Evolutionary conservation across 2,888 invertebrate species (phyloP), one percentile per base, ranked within the genome.

Genomic region (Calameuta filiformis): DNA sequence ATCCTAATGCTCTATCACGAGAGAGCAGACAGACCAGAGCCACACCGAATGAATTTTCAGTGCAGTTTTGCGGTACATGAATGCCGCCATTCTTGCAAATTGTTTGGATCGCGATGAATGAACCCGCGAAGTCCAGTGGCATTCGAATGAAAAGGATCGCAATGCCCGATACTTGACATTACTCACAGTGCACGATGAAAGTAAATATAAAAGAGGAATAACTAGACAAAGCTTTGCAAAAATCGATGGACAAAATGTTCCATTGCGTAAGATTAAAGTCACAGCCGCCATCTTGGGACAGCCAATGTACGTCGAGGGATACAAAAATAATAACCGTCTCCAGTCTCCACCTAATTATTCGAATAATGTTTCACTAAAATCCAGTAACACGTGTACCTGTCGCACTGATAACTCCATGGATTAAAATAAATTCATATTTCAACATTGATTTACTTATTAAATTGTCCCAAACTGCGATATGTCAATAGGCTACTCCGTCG

Each of bases 1-100:
- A 80, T 79, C 80, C 78, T 83, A 83, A 83, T 81, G 80, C 79
- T 79, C 79, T 79, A 77, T 76, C 77, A 75, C 33, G 76, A 77
- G 74, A 76, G 76, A 31, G 33, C 69, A 79, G 79, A 69, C 68
- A 30, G 34, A 23, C 56, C 23, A 56, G 23, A 56, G 56, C 23
- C 9, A 23, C 23, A 23, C 15, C 4, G 15, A 56, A 23, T 56
- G 56, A 56, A 56, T 23, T 2, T 23, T 23, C 23, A 56, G 56
- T 56, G 1, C 2, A 56, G 56, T 15, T 56, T 56, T 56, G 56
- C 56, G 56, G 56, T 56, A 23, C 23, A 9, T 1, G 56, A 56
- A 56, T 56, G 23, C 35, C 40, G 68, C 71, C 68, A 71, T 79
- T 74, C 35, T 23, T 68, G 75, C 69, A 15, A 56, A 33, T 56